Base-by-base conservation (phyloP, 2,797 vertebrate species). In the Platyrinchus mystaceus region DNA sequence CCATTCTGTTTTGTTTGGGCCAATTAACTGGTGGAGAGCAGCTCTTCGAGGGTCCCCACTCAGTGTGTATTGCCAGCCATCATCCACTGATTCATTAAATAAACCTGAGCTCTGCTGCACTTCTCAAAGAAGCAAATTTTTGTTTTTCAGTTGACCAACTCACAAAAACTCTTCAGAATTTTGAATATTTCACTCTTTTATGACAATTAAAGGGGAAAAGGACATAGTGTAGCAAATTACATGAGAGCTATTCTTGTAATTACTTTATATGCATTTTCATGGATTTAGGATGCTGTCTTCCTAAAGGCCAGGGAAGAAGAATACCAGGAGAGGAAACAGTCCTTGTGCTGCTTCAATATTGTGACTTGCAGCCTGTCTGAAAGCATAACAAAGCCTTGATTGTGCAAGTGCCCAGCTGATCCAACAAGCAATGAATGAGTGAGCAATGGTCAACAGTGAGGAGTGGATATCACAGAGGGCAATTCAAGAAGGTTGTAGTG, bases 401-500 rank as follows among this genome's bases (percentile, higher is more conserved):
- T 97, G 95, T 97, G 90, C 83, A 96, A 97, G 85, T 66, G 87
- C 94, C 95, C 97, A 97, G 96, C 97, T 97, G 97, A 97, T 97
- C 96, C 96, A 97, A 97, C 96, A 97, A 95, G 95, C 90, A 92
- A 56, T 96, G 96, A 96, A 97, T 97, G 95, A 96, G 91, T 89
- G 94, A 97, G 92, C 94, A 91, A 79, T 96, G 94, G 96, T 97
- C 96, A 97, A 96, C 94, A 97, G 89, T 91, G 85, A 96, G 78
- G 90, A 96, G 94, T 96, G 94, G 92, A 87, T 96, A 96, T 96
- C 92, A 95, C 93, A 95, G 94, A 91, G 95, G 93, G 84, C 91
- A 94, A 92, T 96, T 96, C 94, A 96, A 78, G 96, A 91, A 86
- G 84, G 89, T 94, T 93, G 84, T 90, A 92, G 89, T 78, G 75